Conservation (phyloP, 1,140 invertebrate species). For the Hetaerina americana region DNA sequence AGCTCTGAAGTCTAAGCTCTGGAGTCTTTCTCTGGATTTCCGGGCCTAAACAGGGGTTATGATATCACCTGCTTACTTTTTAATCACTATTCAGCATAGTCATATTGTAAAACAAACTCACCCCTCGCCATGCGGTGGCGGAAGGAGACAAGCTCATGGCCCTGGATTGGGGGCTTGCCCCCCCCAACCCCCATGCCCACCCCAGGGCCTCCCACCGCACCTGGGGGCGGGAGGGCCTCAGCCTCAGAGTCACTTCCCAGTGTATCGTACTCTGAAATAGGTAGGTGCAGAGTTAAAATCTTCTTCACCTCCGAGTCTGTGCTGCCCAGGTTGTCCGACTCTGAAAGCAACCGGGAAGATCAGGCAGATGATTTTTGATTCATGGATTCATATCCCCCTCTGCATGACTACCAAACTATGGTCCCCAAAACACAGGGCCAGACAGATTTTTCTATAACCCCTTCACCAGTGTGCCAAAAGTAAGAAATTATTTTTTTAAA, state of each 20-base stretch:
- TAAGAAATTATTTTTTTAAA: not conserved
- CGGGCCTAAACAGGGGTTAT: no score
- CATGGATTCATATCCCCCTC: not conserved
- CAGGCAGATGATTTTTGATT: not conserved
- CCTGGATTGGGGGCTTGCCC: not conserved
- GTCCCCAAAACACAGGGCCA: no score
- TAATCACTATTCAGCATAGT: no score
- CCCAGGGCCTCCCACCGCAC: slow-evolving; percentile 29
- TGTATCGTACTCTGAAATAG: slow-evolving; percentile 76
- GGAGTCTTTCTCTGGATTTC: not conserved
- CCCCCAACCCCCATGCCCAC: slow-evolving; percentile 12
- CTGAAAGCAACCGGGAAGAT: slow-evolving; percentile 37
- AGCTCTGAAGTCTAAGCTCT: no score
- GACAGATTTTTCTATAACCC: not conserved
- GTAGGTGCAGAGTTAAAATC: slow-evolving; percentile 74
- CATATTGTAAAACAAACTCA: slow-evolving; percentile 18
- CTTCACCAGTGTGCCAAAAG: not conserved
- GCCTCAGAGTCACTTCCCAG: slow-evolving; percentile 60
- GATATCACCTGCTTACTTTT: no score
- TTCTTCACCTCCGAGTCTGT: slow-evolving; percentile 78
- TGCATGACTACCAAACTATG: not conserved
- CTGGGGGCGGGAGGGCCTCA: slow-evolving; percentile 31
- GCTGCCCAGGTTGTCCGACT: slow-evolving; percentile 73
- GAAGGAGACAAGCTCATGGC: slow-evolving; percentile 41
- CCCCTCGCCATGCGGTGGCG: slow-evolving; percentile 39